These are phyloP conservation scores for Odontocolon sp. DNA, from an alignment of 2,888 invertebrate genomes.

Conservation along the genomic window DNA sequence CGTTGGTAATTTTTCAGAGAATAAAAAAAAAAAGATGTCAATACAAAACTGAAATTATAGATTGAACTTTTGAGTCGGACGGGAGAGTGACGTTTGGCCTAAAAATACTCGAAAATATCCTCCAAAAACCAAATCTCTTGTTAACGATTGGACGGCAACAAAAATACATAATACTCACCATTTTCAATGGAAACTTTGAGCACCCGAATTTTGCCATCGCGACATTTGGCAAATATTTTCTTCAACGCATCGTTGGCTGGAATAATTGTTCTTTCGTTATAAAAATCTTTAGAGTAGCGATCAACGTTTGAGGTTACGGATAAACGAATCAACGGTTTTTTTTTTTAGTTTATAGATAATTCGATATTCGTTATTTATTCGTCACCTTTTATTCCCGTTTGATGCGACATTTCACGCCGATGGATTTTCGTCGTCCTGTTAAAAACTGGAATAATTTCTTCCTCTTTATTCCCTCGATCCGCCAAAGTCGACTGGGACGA, in stretches of 20 bases:
- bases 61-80: no score
- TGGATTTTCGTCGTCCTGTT: neutral
- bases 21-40: no score
- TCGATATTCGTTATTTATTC: constrained; percentile 64
- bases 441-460: neutral
- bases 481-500: constrained; percentile 38
- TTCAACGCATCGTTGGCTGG: constrained; percentile 91
- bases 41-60: no score
- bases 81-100: no score
- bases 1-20: no score
- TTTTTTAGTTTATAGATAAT: constrained; percentile 11
- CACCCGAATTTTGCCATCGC: constrained; percentile 90
- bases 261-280: constrained; percentile 72
- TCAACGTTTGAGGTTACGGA: constrained; percentile 49
- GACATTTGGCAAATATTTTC: constrained; percentile 91
- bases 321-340: constrained; percentile 16
- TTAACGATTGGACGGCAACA: neutral
- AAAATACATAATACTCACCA: constrained; percentile 83
- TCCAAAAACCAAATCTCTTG: neutral
- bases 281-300: constrained; percentile 54
- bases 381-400: constrained; percentile 93
- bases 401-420: constrained; percentile 89
- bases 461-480: constrained; percentile 8
- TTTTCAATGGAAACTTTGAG: constrained; percentile 93
- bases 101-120: neutral